Evolutionary conservation across 2,113 vertebrate genomes (phyloP), one percentile per base, ranked within the genome.

Genomic region (Pan paniscus): DNA sequence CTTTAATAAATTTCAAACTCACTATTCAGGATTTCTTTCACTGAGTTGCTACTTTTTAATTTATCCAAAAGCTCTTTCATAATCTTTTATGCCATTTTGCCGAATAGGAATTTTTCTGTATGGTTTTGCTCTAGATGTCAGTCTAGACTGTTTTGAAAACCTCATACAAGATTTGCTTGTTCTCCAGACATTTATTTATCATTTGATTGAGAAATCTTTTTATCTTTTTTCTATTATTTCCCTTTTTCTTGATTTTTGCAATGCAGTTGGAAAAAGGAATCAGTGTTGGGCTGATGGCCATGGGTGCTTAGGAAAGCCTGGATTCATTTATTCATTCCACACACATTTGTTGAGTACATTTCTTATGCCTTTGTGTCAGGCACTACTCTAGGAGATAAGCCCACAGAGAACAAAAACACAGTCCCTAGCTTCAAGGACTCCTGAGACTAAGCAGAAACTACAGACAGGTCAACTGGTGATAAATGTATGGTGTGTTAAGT

Each of bases 181-280:
- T 67, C n/a, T 68, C 46, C 43, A 64, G 6, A 55, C 14, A 88
- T 48, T 46, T 83, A 40, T 35, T 70, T 50, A 22, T 35, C 10
- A 59, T 96, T 83, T 72, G 70, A 48, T 70, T 84, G 46, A 90
- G 57, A 94, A 89, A 88, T 48, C 30, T n/a, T 78, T 89, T 50
- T 32, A 17, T 67, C 38, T 78, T 83, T 88, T 88, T 96, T 72
- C 25, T 82, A 52, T 50, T 38, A 50, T 8, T 86, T 89, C 18
- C 25, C 13, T 80, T 52, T 57, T 55, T 70, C 27, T 68, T 48
- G 73, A 13, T 70, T 91, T 93, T 89, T 43, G 76, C 32, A 82
- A 70, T 76, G n/a, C 22, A 57, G 73, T 38, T 46, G 70, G 14
- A 75, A 48, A 48, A 76, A 80, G 16, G 32, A 93, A 72, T 3